Evolutionary conservation across 2,888 invertebrate genomes (phyloP).

Genomic region (Lycophotia porphyrea): DNA sequence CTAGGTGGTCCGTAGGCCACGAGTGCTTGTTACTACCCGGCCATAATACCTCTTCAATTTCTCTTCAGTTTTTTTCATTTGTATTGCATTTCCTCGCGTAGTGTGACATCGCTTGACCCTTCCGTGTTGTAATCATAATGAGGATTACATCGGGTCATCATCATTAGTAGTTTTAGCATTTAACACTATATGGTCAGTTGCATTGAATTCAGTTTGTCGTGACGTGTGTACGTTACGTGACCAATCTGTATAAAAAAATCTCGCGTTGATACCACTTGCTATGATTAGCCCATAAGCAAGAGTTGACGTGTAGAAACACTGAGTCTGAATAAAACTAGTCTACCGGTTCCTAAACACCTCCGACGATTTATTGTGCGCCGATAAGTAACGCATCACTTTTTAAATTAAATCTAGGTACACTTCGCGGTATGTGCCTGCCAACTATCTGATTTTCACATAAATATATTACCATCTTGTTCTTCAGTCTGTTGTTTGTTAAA

Average conservation of each 20-base stretch:
- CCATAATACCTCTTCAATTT: neutral
- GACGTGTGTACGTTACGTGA: constrained; percentile 64
- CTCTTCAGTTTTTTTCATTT: constrained; percentile 3
- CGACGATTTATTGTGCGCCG: neutral
- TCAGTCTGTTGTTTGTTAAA: neutral
- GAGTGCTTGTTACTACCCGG: neutral
- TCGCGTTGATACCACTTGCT: constrained; percentile 57
- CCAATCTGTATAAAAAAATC: constrained; percentile 63
- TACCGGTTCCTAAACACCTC: constrained; percentile 14
- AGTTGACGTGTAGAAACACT: constrained; percentile 38
- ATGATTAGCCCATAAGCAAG: constrained; percentile 62
- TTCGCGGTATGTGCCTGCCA: neutral
- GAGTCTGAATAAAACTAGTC: constrained; percentile 48
- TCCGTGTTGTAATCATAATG: constrained; percentile 5
- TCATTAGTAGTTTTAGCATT: constrained; percentile 33
- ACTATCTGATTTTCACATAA: neutral
- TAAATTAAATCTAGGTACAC: neutral
- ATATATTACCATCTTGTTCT: neutral
- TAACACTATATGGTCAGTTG: constrained; percentile 45
- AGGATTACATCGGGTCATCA: constrained; percentile 9
- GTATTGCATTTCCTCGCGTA: constrained; percentile 1
- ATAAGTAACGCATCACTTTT: neutral
- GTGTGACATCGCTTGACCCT: neutral
- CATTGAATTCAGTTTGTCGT: constrained; percentile 51
- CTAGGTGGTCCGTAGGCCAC: constrained; percentile 5